Evolutionary conservation across 1,140 invertebrate genomes (phyloP).

Genomic region (Hyles euphorbiae): DNA sequence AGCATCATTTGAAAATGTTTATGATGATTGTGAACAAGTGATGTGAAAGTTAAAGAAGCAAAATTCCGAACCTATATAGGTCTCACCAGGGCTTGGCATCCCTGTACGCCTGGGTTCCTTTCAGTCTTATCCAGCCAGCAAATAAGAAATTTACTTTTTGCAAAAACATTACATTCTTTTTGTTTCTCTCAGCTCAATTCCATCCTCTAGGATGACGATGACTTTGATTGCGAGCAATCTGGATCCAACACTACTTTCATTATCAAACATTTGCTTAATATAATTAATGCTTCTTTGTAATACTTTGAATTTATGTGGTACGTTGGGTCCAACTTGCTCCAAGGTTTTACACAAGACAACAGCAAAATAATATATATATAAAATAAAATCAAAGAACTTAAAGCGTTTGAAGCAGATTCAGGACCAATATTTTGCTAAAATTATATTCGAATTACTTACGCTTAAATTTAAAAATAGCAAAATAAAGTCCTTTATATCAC

Average conservation of each 20-base stretch:
- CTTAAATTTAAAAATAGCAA: too few relatives aligned
- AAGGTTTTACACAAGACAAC: neutral
- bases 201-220: constrained; percentile 27
- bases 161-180: constrained; percentile 69
- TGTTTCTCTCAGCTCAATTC: constrained; percentile 21
- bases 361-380: neutral
- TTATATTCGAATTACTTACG: neutral
- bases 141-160: constrained; percentile 73
- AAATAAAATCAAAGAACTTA: neutral
- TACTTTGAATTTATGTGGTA: too few relatives aligned
- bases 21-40: constrained; percentile 16
- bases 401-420: neutral
- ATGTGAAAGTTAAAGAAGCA: constrained; percentile 58
- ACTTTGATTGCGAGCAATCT: constrained; percentile 6
- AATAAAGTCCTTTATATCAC: too few relatives aligned
- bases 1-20: constrained; percentile 20
- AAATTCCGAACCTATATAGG: constrained; percentile 73
- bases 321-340: too few relatives aligned
- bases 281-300: too few relatives aligned
- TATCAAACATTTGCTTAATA: too few relatives aligned
- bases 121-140: constrained; percentile 73
- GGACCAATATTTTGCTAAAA: constrained; percentile 2
- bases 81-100: constrained; percentile 76
- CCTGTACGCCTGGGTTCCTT: constrained; percentile 74
- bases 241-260: too few relatives aligned